These are phyloP conservation scores for Rhogogaster chlorosoma DNA, from an alignment of 2,888 invertebrate genomes.

Conservation along the genomic window DNA sequence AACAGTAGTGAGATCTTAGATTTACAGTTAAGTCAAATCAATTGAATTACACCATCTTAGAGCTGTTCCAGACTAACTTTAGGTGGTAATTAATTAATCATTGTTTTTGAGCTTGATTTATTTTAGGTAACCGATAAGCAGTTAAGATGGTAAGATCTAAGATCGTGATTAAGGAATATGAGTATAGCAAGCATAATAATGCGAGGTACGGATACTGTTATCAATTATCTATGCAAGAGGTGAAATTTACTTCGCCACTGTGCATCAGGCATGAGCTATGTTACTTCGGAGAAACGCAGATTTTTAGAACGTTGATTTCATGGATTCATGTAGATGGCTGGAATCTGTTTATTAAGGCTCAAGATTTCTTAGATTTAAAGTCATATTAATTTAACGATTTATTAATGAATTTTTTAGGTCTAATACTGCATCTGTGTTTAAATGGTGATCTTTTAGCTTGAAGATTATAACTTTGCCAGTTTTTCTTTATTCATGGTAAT, in stretches of 20 bases:
- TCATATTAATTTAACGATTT: conserved; percentile 60
- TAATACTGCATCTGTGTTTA: conserved; percentile 3
- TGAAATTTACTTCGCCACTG: background rate
- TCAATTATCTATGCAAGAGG: background rate
- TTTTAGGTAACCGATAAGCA: background rate
- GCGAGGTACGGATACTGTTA: background rate
- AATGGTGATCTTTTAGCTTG: background rate
- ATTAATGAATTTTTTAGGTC: conserved; percentile 48
- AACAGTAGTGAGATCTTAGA: conserved; percentile 69
- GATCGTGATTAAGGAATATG: conserved; percentile 13
- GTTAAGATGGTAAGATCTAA: conserved; percentile 35
- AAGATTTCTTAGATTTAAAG: conserved; percentile 24
- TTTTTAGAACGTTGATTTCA: conserved; percentile 17
- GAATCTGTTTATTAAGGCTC: background rate
- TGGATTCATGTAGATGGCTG: background rate
- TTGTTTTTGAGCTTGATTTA: background rate
- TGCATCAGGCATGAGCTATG: conserved; percentile 40
- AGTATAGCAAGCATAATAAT: conserved; percentile 9
- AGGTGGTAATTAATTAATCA: background rate
- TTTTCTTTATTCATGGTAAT: conserved; percentile 18
- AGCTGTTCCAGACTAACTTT: conserved; percentile 72
- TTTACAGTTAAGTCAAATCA: conserved; percentile 67
- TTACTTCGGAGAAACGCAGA: background rate
- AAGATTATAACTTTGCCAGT: background rate
- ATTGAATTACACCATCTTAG: conserved; percentile 67